Conservation (phyloP, 2,888 invertebrate species). For the Stenotaenia linearis region DNA sequence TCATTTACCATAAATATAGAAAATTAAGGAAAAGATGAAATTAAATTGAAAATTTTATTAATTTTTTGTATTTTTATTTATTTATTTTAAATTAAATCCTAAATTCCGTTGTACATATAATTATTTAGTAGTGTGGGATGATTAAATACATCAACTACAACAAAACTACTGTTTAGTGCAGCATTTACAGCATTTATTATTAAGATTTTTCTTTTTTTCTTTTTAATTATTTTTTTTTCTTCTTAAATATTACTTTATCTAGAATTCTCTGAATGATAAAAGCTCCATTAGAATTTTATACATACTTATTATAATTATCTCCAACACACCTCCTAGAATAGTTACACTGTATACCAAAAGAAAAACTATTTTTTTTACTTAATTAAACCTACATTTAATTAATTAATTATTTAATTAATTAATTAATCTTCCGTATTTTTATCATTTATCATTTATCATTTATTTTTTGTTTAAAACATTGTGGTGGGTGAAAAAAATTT, state of each 20-base stretch:
- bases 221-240: neutral
- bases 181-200: conserved; percentile 30
- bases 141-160: conserved; percentile 30
- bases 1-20: neutral
- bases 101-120: conserved; percentile 31
- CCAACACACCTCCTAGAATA: conserved; percentile 20
- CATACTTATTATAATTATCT: conserved; percentile 19
- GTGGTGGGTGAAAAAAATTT: neutral
- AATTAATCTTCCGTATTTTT: too few species aligned
- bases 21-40: too few species aligned
- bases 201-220: neutral
- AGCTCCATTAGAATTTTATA: conserved; percentile 30
- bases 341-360: conserved; percentile 31
- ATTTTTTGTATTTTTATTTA: neutral
- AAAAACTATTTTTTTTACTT: neutral
- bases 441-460: too few species aligned
- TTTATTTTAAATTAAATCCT: neutral
- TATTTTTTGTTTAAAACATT: too few species aligned
- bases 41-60: neutral
- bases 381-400: too few species aligned
- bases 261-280: conserved; percentile 24
- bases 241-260: conserved; percentile 3
- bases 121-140: conserved; percentile 5
- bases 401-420: too few species aligned
- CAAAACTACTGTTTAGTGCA: conserved; percentile 30